Base-by-base conservation (phyloP, 2,888 invertebrate genomes). In the Alviniconcha strummeri region DNA sequence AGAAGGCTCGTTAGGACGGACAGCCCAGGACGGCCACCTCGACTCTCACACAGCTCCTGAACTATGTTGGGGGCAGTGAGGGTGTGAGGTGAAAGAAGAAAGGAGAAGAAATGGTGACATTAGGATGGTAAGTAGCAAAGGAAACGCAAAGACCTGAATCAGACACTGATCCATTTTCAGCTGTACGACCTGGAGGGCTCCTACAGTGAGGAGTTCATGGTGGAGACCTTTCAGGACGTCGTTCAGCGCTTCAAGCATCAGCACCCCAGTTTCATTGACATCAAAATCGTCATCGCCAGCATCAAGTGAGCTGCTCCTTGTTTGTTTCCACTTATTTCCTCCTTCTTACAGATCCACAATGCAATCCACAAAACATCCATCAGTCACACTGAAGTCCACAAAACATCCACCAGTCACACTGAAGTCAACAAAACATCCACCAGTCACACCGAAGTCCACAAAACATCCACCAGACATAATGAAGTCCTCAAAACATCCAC, bases 111-210 rank as follows among this genome's bases (percentile, higher is more conserved):
- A 36, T 3, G 3, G 36, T 0, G 36, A 36, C 36, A 36, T 36
- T 36, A 36, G 36, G 36, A 36, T 3, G 36, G 36, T 36, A 36
- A 36, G 36, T 3, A 36, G 36, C 36, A 36, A 36, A 36, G 36
- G 36, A 36, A 3, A 36, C 36, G 36, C 36, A 36, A 36, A 36
- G 36, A 36, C 36, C 36, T 36, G 36, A 36, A 1, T 0, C 36
- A 36, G 36, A 36, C 36, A 36, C 36, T 36, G 36, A 36, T 36
- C 36, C 36, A 36, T 36, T 67, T 80, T 69, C 80, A 92, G 92
- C 84, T 90, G 4, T 91, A 91, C 84, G 89, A 91, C 11, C 82
- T 91, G 56, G 89, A 90, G 84, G 91, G 91, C 0, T 88, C 83
- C 0, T 83, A 78, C 0, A 84, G 84, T 19, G 83, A 86, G 6